Evolutionary conservation across 2,888 invertebrate genomes (phyloP).

Genomic region (Anoncus sp.): DNA sequence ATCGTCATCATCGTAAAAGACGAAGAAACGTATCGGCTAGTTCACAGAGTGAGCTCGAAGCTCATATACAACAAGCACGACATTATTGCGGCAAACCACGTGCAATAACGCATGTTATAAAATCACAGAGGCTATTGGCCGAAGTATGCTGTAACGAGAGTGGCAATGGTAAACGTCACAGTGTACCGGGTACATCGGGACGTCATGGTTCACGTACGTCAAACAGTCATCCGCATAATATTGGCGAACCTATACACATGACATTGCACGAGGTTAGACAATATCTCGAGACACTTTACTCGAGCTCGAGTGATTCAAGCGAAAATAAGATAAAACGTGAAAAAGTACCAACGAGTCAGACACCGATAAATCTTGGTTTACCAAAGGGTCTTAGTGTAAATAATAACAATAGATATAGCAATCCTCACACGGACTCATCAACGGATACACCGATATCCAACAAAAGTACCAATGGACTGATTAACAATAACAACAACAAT

Average conservation of each 20-base stretch:
- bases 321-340: slow-evolving; percentile 84
- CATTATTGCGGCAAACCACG: slow-evolving; percentile 81
- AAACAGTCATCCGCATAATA: slow-evolving; percentile 85
- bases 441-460: slow-evolving; percentile 82
- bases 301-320: slow-evolving; percentile 89
- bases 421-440: slow-evolving; percentile 82
- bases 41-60: slow-evolving; percentile 82
- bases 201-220: slow-evolving; percentile 71
- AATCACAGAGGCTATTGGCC: slow-evolving; percentile 80
- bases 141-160: slow-evolving; percentile 79
- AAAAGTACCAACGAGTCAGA: slow-evolving; percentile 72
- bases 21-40: slow-evolving; percentile 84
- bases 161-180: slow-evolving; percentile 86
- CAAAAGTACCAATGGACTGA: slow-evolving; percentile 83
- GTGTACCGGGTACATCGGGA: slow-evolving; percentile 88
- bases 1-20: slow-evolving; percentile 82
- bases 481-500: slow-evolving; percentile 82
- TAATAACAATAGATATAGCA: slow-evolving; percentile 82
- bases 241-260: slow-evolving; percentile 92
- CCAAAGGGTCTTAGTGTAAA: slow-evolving; percentile 82
- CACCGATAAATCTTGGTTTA: slow-evolving; percentile 77
- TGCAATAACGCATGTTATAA: slow-evolving; percentile 80
- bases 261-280: slow-evolving; percentile 93
- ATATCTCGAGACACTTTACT: slow-evolving; percentile 92
- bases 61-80: slow-evolving; percentile 80